These are phyloP conservation scores for Gonatopus flavifemur DNA, from an alignment of 1,140 invertebrate genomes.

Conservation along the genomic window DNA sequence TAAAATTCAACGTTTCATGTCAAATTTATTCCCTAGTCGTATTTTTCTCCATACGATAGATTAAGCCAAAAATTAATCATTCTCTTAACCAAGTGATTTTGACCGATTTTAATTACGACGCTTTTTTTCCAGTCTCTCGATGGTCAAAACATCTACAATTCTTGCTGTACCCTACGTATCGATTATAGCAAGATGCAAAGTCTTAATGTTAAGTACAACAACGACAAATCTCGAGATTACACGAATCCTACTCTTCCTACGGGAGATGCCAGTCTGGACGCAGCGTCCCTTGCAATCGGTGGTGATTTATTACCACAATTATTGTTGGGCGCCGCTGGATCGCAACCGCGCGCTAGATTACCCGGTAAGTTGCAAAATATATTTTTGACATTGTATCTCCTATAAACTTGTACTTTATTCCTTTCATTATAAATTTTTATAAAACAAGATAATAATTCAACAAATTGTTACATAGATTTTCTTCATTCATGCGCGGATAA, in stretches of 20 bases:
- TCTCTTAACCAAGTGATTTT: too few relatives aligned
- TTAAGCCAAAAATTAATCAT: too few relatives aligned
- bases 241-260: slow-evolving; percentile 96
- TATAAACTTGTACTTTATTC: neutral
- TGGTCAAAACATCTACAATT: slow-evolving; percentile 99
- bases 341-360: slow-evolving; percentile 60
- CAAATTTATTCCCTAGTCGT: too few relatives aligned
- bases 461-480: too few relatives aligned
- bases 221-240: slow-evolving; percentile 98
- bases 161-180: slow-evolving; percentile 97
- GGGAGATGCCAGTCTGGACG: slow-evolving; percentile 77
- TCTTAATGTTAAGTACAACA: slow-evolving; percentile 99
- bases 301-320: slow-evolving; percentile 67
- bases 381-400: slow-evolving; percentile 5
- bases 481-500: too few relatives aligned
- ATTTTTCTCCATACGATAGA: too few relatives aligned
- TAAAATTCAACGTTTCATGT: too few relatives aligned
- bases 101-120: too few relatives aligned
- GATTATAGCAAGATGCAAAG: slow-evolving; percentile 98
- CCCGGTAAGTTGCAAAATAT: slow-evolving; percentile 48
- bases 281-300: slow-evolving; percentile 63
- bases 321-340: slow-evolving; percentile 68
- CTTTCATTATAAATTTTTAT: too few relatives aligned
- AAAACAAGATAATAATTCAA: too few relatives aligned
- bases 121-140: slow-evolving; percentile 83